A percentile compares a stretch with the other conserved stretches of the same genome.
phyloP scores from a whole-genome alignment of 1,140 invertebrate species.

The Potamilus streckersoni region DNA sequence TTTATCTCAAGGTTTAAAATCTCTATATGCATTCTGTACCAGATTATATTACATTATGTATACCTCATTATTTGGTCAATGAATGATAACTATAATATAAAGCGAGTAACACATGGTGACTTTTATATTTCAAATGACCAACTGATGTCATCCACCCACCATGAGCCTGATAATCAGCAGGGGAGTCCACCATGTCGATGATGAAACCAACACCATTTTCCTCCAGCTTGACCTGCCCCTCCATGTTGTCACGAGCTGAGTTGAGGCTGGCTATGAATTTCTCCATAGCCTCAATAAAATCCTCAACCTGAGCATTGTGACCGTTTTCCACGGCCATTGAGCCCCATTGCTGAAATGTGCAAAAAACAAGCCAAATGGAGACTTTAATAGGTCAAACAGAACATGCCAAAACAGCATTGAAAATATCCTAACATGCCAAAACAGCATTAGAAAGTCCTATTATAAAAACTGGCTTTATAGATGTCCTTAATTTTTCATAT shows the following conservation, averaged over 20 bases:
- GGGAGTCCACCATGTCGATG: conserved; percentile 58
- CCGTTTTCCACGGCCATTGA: conserved; percentile 48
- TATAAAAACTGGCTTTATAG: too few species aligned
- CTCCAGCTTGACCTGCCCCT: conserved; percentile 65
- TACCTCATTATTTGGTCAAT: not conserved
- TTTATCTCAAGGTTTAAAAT: too few species aligned
- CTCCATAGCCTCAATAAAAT: conserved; percentile 67
- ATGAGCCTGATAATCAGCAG: conserved; percentile 64
- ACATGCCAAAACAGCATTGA: too few species aligned
- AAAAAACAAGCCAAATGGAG: not conserved
- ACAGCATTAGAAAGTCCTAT: too few species aligned
- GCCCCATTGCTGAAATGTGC: conserved; percentile 52
- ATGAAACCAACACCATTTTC: conserved; percentile 58
- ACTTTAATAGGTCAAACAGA: too few species aligned
- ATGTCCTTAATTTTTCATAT: too few species aligned
- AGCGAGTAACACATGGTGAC: not conserved
- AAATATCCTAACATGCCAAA: too few species aligned
- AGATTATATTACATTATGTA: too few species aligned
- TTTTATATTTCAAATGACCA: not conserved
- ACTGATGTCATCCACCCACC: conserved; percentile 42
- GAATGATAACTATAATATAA: not conserved
- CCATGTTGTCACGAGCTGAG: conserved; percentile 63
- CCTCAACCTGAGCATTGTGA: conserved; percentile 54
- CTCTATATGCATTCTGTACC: too few species aligned
- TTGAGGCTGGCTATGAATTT: conserved; percentile 63